These are phyloP conservation scores for Drosophila virilis DNA, from an alignment of 1,140 invertebrate genomes.

Conservation along the genomic window DNA sequence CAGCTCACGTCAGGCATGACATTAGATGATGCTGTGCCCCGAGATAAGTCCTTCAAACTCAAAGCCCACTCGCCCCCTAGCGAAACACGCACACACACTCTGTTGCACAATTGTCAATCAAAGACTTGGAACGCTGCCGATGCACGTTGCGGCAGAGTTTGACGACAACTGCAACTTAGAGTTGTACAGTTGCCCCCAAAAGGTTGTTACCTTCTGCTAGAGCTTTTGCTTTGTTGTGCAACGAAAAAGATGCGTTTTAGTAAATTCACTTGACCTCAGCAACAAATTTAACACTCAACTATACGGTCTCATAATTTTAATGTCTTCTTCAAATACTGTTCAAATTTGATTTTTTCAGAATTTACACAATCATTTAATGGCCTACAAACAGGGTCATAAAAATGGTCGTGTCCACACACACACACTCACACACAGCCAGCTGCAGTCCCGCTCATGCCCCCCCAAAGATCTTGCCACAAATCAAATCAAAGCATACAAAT, in stretches of 20 bases:
- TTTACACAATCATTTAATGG: slow-evolving; percentile 77
- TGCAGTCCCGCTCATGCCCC: background rate
- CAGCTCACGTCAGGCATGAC: slow-evolving; percentile 45
- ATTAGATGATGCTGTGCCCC: slow-evolving; percentile 43
- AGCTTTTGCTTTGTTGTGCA: background rate
- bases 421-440: background rate
- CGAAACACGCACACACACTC: slow-evolving; percentile 2
- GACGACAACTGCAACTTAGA: background rate
- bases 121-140: background rate
- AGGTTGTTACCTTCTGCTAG: background rate
- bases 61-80: slow-evolving; percentile 5
- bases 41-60: slow-evolving; percentile 31
- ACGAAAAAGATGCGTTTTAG: background rate
- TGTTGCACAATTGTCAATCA: slow-evolving; percentile 49
- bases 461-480: slow-evolving; percentile 39
- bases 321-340: slow-evolving; percentile 50
- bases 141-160: background rate
- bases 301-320: slow-evolving; percentile 48
- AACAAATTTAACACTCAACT: slow-evolving; percentile 26
- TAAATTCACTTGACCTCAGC: slow-evolving; percentile 11
- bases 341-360: slow-evolving; percentile 66
- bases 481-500: slow-evolving; percentile 75
- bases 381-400: slow-evolving; percentile 61
- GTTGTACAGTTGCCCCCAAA: slow-evolving; percentile 44
- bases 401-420: slow-evolving; percentile 20